phyloP scores from a whole-genome alignment of 2,797 vertebrate species.

The Anguilla megastoma region DNA sequence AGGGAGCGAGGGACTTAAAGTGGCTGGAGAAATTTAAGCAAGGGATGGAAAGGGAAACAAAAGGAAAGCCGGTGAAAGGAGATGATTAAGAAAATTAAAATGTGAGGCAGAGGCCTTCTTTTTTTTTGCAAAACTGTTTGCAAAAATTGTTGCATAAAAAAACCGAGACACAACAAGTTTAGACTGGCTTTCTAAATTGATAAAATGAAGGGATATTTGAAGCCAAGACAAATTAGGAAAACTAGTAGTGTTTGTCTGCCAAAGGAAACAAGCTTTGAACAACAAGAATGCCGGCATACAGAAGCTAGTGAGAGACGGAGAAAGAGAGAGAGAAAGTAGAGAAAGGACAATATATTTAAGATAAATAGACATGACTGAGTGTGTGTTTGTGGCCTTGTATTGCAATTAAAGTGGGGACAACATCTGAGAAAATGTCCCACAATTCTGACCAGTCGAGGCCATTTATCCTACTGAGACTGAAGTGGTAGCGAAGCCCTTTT shows the following conservation, averaged over 20 bases:
- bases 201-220: conserved; percentile 59
- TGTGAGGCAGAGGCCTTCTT: not conserved
- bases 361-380: conserved; percentile 5
- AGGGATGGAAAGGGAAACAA: conserved; percentile 6
- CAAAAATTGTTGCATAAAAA: conserved; percentile 33
- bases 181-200: conserved; percentile 43
- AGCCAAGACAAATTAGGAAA: conserved; percentile 64
- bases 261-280: conserved; percentile 59
- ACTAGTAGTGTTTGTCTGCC: conserved; percentile 65
- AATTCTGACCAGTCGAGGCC: conserved; percentile 19
- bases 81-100: conserved; percentile 24
- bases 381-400: conserved; percentile 51
- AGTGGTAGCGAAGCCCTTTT: not conserved
- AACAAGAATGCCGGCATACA: conserved; percentile 1
- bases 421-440: conserved; percentile 29
- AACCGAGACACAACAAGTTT: conserved; percentile 37
- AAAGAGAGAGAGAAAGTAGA: conserved; percentile 56
- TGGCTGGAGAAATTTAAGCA: not conserved
- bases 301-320: not conserved
- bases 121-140: not conserved
- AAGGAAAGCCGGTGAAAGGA: conserved; percentile 9
- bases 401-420: conserved; percentile 40
- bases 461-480: conserved; percentile 19
- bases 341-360: conserved; percentile 56
- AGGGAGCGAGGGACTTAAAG: not conserved